Percentiles rank a stretch among this genome's conserved stretches.
phyloP scores from a whole-genome alignment of 2,888 invertebrate genomes.

The Agrotis puta region DNA sequence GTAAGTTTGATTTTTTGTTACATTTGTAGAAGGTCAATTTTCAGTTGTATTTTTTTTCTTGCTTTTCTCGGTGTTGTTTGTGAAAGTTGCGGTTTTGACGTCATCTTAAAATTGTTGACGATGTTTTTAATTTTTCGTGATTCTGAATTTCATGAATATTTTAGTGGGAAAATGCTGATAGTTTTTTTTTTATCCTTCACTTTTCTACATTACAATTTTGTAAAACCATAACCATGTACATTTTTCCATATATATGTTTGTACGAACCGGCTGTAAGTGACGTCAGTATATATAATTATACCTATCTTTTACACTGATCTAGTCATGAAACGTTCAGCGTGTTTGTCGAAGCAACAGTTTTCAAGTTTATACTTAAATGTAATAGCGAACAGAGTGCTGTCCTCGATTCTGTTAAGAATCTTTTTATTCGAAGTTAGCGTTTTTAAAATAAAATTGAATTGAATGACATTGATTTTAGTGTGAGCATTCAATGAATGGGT shows the following conservation, averaged over 20 bases:
- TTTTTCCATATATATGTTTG: background rate
- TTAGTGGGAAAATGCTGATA: accelerated
- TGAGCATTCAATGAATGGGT: background rate
- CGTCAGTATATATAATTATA: too few relatives aligned
- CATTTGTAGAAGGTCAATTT: background rate
- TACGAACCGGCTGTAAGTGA: background rate
- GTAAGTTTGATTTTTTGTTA: conserved; percentile 41
- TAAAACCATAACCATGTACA: background rate
- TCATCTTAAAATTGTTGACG: background rate
- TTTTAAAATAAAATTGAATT: conserved; percentile 1
- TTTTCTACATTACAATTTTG: background rate
- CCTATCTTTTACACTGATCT: background rate
- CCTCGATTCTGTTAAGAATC: background rate
- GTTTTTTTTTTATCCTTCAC: background rate
- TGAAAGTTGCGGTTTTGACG: conserved; percentile 24
- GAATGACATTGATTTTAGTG: background rate
- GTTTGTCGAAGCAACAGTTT: conserved; percentile 51
- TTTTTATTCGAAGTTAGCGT: background rate
- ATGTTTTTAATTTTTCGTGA: background rate
- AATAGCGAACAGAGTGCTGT: conserved; percentile 22
- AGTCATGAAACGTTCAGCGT: background rate
- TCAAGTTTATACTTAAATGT: conserved; percentile 28
- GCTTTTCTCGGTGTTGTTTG: conserved; percentile 24
- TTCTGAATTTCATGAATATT: background rate
- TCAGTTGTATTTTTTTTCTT: conserved; percentile 5